phyloP scores from a whole-genome alignment of 2,113 vertebrate species.

The Carassius gibelio region DNA sequence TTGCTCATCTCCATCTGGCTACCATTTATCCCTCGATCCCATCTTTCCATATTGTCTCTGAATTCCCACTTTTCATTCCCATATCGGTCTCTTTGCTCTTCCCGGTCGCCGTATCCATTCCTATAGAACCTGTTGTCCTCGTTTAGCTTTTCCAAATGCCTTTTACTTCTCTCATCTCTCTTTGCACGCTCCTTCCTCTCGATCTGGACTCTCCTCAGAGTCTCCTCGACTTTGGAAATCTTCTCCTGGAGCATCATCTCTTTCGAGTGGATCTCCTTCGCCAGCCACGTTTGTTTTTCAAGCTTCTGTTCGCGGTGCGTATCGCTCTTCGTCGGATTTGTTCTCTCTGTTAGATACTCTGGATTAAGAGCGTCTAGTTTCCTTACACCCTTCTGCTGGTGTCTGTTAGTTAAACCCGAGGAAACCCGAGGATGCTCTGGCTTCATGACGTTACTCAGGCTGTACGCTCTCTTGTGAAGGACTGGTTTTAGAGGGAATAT shows the following conservation, averaged over 20 bases:
- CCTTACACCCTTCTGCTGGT: background rate
- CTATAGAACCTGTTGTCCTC: slow-evolving; percentile 43
- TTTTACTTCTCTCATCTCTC: slow-evolving; percentile 31
- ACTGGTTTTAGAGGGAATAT: slow-evolving; percentile 81
- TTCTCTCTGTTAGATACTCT: background rate
- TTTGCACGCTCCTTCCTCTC: slow-evolving; percentile 50
- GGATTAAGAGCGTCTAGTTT: slow-evolving; percentile 19
- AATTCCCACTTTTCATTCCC: background rate
- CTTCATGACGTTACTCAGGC: slow-evolving; percentile 9
- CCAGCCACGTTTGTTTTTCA: slow-evolving; percentile 62
- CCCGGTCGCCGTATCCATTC: slow-evolving; percentile 41
- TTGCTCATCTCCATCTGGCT: background rate
- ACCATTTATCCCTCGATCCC: slow-evolving; percentile 48
- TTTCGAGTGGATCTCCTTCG: slow-evolving; percentile 76
- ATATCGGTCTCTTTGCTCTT: slow-evolving; percentile 35
- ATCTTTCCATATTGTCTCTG: background rate
- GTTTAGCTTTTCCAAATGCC: slow-evolving; percentile 22
- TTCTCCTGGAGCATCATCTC: slow-evolving; percentile 78
- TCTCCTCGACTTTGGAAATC: slow-evolving; percentile 74
- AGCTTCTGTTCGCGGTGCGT: slow-evolving; percentile 60
- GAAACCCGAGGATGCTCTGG: slow-evolving; percentile 34
- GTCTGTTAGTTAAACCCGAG: slow-evolving; percentile 1
- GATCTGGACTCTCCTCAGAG: slow-evolving; percentile 74
- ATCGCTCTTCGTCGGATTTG: background rate
- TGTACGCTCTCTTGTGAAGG: slow-evolving; percentile 63